A percentile compares a stretch with the other conserved stretches of the same genome.
These are phyloP conservation scores for Salticus scenicus DNA, from an alignment of 2,888 invertebrate genomes.

Conservation along the genomic window DNA sequence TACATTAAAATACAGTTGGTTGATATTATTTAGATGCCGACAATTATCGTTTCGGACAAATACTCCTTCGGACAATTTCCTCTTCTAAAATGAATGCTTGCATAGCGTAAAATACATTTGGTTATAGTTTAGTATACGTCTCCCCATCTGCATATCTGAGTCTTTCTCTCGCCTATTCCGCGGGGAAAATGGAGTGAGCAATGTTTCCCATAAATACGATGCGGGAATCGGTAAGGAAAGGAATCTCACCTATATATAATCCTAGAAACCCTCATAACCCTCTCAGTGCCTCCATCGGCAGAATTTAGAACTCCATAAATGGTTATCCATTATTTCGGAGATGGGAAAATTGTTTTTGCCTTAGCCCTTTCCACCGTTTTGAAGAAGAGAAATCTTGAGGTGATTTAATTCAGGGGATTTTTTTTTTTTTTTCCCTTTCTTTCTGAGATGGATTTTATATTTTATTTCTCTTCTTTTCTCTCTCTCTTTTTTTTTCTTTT, in stretches of 20 bases:
- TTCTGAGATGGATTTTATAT: neutral
- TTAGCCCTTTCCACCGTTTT: neutral
- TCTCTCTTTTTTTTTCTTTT: neutral
- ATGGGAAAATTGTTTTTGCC: constrained; percentile 47
- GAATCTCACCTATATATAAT: constrained; percentile 41
- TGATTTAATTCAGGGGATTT: constrained; percentile 5
- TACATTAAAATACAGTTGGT: no score
- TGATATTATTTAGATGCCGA: no score
- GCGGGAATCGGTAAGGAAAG: constrained; percentile 25
- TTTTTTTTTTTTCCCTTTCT: no score
- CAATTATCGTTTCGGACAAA: no score
- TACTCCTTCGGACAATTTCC: no score
- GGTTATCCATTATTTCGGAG: constrained; percentile 47
- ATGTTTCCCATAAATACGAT: constrained; percentile 21
- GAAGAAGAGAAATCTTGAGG: neutral
- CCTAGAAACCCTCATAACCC: constrained; percentile 30
- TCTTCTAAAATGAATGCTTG: no score
- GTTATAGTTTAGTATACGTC: neutral
- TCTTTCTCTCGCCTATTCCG: neutral
- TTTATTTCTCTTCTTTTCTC: neutral
- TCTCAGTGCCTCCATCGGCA: constrained; percentile 21
- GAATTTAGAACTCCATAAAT: constrained; percentile 54
- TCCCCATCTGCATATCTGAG: constrained; percentile 6
- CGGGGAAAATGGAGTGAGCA: constrained; percentile 32
- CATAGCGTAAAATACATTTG: no score